phyloP scores from a whole-genome alignment of 2,888 invertebrate genomes.

The Caenorhabditis becei region DNA sequence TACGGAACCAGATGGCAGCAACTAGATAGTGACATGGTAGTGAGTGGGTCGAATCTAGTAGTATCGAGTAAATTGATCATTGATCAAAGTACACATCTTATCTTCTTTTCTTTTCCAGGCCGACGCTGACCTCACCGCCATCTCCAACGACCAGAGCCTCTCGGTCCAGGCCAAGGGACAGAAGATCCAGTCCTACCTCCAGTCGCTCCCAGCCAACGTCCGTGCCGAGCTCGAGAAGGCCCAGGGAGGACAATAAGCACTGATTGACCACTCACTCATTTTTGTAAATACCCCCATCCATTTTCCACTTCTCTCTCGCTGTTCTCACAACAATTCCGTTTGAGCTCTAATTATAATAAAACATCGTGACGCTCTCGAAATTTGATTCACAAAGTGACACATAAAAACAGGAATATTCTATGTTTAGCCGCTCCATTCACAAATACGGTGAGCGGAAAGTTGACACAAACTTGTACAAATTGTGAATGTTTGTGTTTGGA shows the following conservation, averaged over 20 bases:
- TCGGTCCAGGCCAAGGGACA: conserved; percentile 73
- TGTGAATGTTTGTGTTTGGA: conserved; percentile 22
- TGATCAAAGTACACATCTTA: neutral
- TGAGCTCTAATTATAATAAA: conserved; percentile 50
- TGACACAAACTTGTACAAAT: conserved; percentile 50
- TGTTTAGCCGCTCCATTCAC: conserved; percentile 25
- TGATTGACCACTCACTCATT: conserved; percentile 8
- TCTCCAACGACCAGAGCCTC: conserved; percentile 74
- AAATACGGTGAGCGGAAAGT: conserved; percentile 20
- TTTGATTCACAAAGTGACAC: neutral
- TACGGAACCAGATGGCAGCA: neutral
- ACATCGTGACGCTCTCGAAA: conserved; percentile 46
- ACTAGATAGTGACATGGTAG: no score
- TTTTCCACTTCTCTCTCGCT: conserved; percentile 18
- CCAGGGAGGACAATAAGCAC: conserved; percentile 57
- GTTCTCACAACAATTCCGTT: conserved; percentile 40
- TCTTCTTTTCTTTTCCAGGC: conserved; percentile 40
- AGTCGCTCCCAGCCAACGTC: conserved; percentile 72
- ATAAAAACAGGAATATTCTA: conserved; percentile 40
- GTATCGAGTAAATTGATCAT: conserved; percentile 2
- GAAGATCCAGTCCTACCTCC: conserved; percentile 74
- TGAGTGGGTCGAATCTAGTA: neutral
- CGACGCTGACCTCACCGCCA: conserved; percentile 73
- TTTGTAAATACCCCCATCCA: conserved; percentile 56
- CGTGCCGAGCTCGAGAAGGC: conserved; percentile 75